Evolutionary conservation across 1,140 invertebrate species (phyloP), one percentile per base, ranked within the genome.

Genomic region (Brachionus plicatilis): DNA sequence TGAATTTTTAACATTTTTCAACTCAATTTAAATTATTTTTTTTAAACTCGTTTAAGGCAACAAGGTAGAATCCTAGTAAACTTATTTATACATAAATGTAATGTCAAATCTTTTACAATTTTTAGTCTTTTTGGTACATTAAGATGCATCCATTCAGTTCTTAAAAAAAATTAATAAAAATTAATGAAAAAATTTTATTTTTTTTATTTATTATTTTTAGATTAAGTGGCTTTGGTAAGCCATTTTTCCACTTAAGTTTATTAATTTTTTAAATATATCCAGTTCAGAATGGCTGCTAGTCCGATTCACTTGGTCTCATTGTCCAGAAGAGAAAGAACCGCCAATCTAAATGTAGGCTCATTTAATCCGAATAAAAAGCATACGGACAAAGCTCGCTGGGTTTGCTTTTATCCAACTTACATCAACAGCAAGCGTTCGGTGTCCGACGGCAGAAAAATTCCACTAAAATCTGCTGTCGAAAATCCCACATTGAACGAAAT

Each of bases 391-490:
- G 53, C 60, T 50, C 82, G 82, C 11, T 99, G 96, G 96, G 92
- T 98, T 82, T 96, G 95, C 87, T 94, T 99, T 83, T 99, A 99
- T 90, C 97, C 97, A 53, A 93, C 95, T 0, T 99, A 99, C 87
- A 91, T 99, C 24, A 98, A 99, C 87, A 96, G 93, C 85, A 97
- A 95, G 87, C 97, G 95, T 89, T 95, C 95, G 0, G 87, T 94
- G 37, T 93, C 94, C 2, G 93, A 96, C 88, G 97, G 97, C 8
- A 91, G 97, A 29, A 92, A 93, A 86, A 90, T 99, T 27, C 89
- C 93, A 6, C 95, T 96, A 89, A 91, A 93, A 2, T 93, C 94
- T 91, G 95, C 94, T 88, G 93, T 98, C 2, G 95, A 97, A 85
- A 97, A 98, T 90, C 97, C 97, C 45, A 96, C 94, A 1, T 93